Percentiles rank a stretch among this genome's conserved stretches.
Evolutionary conservation across 1,140 invertebrate species (phyloP).

Genomic region (Eumaeus atala): DNA sequence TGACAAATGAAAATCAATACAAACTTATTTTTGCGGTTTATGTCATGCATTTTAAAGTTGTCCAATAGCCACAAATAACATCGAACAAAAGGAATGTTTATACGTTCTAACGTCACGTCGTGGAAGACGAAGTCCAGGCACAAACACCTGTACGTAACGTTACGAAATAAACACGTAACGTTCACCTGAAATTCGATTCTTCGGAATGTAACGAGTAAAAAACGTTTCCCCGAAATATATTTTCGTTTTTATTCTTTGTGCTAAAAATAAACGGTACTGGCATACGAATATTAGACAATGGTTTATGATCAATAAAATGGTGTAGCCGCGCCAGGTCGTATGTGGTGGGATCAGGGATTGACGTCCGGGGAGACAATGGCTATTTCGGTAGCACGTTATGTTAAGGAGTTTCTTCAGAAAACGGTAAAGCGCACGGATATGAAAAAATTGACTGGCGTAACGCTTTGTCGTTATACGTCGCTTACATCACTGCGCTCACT

Average conservation of each 20-base stretch:
- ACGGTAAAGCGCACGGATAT: no score
- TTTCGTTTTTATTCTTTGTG: constrained; percentile 23
- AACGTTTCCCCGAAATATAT: constrained; percentile 11
- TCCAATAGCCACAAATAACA: no score
- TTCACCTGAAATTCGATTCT: constrained; percentile 4
- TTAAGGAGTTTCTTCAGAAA: no score
- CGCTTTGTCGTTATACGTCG: no score
- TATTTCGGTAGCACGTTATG: no score
- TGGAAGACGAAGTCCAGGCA: constrained; percentile 1
- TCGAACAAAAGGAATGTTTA: not conserved
- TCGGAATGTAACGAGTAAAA: constrained; percentile 7
- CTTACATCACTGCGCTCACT: no score
- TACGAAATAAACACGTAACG: constrained; percentile 3
- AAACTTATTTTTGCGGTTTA: no score
- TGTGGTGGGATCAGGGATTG: constrained; percentile 22
- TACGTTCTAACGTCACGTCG: not conserved
- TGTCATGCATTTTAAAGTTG: no score
- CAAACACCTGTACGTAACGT: not conserved
- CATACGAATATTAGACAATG: constrained; percentile 39
- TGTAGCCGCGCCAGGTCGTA: constrained; percentile 30
- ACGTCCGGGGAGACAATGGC: no score
- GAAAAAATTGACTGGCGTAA: no score
- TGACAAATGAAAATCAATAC: no score
- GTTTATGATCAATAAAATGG: constrained; percentile 57
- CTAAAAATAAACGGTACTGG: constrained; percentile 27